These are phyloP conservation scores for Therioaphis trifolii DNA, from an alignment of 2,888 invertebrate species.

Conservation along the genomic window DNA sequence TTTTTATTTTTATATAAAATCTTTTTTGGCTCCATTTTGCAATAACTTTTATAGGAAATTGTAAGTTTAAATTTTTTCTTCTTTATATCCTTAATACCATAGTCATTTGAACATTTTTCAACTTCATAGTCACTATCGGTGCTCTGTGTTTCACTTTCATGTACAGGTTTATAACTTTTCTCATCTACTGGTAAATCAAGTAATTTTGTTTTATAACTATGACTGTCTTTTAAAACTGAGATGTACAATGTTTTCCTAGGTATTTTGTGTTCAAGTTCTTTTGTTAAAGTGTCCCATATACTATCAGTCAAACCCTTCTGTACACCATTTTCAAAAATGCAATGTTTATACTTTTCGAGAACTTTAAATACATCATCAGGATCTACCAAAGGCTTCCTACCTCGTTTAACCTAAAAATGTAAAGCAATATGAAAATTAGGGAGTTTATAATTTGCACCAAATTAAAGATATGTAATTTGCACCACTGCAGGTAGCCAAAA, in stretches of 20 bases:
- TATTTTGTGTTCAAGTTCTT: background rate
- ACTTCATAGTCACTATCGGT: constrained; percentile 10
- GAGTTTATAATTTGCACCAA: too few relatives aligned
- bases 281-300: constrained; percentile 21
- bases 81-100: background rate
- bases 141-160: background rate
- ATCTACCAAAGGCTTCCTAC: too few relatives aligned
- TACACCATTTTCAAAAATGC: constrained; percentile 12
- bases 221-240: constrained; percentile 8
- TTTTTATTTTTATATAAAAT: constrained; percentile 15
- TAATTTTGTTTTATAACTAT: constrained; percentile 16
- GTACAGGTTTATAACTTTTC: background rate
- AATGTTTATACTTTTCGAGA: background rate
- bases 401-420: too few relatives aligned
- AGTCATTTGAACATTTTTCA: background rate
- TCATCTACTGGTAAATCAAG: background rate
- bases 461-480: too few relatives aligned
- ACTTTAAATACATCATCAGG: constrained; percentile 16
- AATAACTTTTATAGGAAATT: background rate
- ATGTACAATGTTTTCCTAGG: constrained; percentile 19
- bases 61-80: constrained; percentile 20
- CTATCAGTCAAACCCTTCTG: background rate
- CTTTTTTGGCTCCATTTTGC: background rate
- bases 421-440: too few relatives aligned
- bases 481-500: too few relatives aligned